These are phyloP conservation scores for Tribolium madens DNA, from an alignment of 1,140 invertebrate species.

Conservation along the genomic window DNA sequence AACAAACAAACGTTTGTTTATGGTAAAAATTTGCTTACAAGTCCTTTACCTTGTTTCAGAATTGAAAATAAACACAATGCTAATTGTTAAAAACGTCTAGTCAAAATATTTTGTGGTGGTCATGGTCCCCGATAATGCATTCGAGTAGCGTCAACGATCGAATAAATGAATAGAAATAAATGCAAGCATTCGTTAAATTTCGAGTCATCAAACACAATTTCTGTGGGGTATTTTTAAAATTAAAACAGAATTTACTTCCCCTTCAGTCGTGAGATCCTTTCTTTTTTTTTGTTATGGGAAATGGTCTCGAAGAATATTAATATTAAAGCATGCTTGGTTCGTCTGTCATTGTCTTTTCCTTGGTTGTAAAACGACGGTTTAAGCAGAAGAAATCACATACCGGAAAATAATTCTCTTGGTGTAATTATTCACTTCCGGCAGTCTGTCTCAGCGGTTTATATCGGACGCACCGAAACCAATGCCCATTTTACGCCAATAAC, in stretches of 20 bases:
- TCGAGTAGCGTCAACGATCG: background rate
- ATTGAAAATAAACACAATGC: background rate
- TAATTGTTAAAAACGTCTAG: background rate
- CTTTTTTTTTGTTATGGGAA: conserved; percentile 44
- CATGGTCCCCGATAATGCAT: background rate
- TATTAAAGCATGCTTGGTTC: conserved; percentile 23
- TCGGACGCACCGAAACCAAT: conserved; percentile 19
- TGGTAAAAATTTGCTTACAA: background rate
- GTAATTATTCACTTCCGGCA: conserved; percentile 49
- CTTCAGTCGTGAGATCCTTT: conserved; percentile 29
- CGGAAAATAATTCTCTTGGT: conserved; percentile 47
- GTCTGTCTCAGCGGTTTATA: conserved; percentile 33
- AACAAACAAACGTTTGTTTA: background rate
- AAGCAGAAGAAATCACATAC: conserved; percentile 47
- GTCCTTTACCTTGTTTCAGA: background rate
- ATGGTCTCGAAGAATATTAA: conserved; percentile 44
- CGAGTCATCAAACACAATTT: background rate
- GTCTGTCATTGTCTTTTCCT: conserved; percentile 23
- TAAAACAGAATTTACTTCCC: conserved; percentile 19
- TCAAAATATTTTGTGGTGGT: conserved; percentile 29
- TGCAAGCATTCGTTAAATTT: background rate
- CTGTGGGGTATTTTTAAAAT: background rate
- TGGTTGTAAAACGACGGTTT: conserved; percentile 41
- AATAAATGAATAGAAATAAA: conserved; percentile 1
- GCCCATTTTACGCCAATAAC: conserved; percentile 16